Evolutionary conservation across 2,797 vertebrate genomes (phyloP).

Genomic region (Silurus aristotelis): DNA sequence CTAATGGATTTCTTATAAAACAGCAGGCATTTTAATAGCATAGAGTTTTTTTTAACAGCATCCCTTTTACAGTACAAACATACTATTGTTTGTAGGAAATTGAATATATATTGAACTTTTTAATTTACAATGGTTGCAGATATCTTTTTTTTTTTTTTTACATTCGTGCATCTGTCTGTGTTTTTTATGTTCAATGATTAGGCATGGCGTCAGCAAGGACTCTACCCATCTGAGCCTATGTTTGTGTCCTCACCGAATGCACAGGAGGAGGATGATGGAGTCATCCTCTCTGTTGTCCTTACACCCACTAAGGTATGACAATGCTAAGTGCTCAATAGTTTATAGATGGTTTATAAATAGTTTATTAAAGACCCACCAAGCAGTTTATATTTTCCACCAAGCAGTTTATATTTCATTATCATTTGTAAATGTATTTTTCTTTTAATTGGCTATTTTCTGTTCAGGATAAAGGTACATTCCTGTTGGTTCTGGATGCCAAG

Average conservation of each 20-base stretch:
- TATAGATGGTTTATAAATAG: no score
- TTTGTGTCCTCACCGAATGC: constrained; percentile 85
- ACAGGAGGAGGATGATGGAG: constrained; percentile 83
- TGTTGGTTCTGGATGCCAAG: constrained; percentile 87
- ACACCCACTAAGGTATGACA: constrained; percentile 80
- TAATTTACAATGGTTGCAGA: neutral
- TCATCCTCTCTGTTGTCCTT: constrained; percentile 89
- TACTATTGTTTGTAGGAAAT: neutral
- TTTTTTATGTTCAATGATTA: constrained; percentile 55
- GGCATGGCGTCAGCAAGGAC: constrained; percentile 86
- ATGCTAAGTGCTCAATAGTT: neutral
- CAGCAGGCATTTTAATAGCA: neutral
- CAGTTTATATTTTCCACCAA: neutral
- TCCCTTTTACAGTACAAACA: neutral
- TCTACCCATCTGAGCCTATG: constrained; percentile 89
- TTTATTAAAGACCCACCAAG: no score
- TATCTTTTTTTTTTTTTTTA: neutral
- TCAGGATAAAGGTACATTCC: constrained; percentile 85
- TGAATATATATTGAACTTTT: neutral
- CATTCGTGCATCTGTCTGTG: neutral
- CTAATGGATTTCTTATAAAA: neutral
- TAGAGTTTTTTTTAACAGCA: neutral
- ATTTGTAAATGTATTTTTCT: neutral
- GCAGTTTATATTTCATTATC: neutral
- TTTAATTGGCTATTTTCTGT: constrained; percentile 17